Evolutionary conservation across 2,797 vertebrate species (phyloP).

Genomic region (Smutsia temminckii): DNA sequence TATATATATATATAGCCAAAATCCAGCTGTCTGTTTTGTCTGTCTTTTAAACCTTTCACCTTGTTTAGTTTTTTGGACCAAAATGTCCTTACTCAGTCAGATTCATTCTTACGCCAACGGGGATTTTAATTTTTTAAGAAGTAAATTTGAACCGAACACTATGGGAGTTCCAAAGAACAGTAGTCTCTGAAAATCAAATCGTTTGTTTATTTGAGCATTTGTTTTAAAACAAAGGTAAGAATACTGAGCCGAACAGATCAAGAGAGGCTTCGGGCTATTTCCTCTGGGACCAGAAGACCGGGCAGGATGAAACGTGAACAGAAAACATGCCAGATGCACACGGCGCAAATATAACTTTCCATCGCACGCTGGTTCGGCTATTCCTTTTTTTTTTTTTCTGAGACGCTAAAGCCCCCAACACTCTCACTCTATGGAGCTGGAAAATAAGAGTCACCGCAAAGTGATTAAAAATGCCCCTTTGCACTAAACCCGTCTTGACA

Average conservation of each 20-base stretch:
- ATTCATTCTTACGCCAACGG: slow-evolving; percentile 6
- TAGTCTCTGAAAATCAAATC: slow-evolving; percentile 55
- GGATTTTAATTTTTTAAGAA: slow-evolving; percentile 70
- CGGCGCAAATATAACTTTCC: background rate
- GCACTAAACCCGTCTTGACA: background rate
- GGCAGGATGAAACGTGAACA: slow-evolving; percentile 54
- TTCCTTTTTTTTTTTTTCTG: background rate
- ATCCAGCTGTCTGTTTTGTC: background rate
- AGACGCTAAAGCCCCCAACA: background rate
- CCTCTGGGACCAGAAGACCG: slow-evolving; percentile 26
- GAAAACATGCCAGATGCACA: background rate
- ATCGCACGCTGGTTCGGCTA: background rate
- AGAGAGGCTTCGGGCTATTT: slow-evolving; percentile 45
- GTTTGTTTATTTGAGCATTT: slow-evolving; percentile 25
- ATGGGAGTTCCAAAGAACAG: background rate
- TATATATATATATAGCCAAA: background rate
- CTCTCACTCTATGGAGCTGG: slow-evolving; percentile 12
- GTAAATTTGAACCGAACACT: slow-evolving; percentile 43
- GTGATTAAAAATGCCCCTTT: slow-evolving; percentile 39
- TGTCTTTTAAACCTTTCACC: background rate
- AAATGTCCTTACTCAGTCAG: background rate
- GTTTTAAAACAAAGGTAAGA: slow-evolving; percentile 55
- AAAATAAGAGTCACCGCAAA: slow-evolving; percentile 49
- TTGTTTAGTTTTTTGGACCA: background rate
- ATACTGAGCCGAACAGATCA: background rate